Base-by-base conservation (phyloP, 2,888 invertebrate species). In the Acanthoscelides obtectus region DNA sequence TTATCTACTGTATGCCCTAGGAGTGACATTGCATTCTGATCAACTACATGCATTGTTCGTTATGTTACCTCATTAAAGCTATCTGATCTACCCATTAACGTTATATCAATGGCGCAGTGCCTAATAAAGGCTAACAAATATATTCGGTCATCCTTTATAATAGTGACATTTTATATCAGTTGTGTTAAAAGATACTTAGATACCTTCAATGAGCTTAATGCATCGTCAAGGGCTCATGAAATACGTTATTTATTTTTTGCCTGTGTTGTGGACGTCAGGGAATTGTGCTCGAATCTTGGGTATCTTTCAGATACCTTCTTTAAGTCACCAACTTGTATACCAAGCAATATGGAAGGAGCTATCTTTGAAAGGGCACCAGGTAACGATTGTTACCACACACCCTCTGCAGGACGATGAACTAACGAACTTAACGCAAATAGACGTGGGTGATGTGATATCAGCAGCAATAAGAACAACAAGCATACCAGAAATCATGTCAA, bases 251-350 rank as follows among this genome's bases (percentile, higher is more conserved):
- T 17, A 45, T 1, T 45, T 45, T 12, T 45, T 45, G 17, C 45
- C 45, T 45, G 45, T 17, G 8, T 45, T 45, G 17, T 45, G 45
- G 3, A 6, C 17, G 17, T 12, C 45, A 12, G 45, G 6, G 45
- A 66, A 64, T 20, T 17, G 70, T 66, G 85, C 86, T 0, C 81
- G 82, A 75, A 88, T 88, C 69, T 78, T 88, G 67, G 85, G 82
- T 0, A 78, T 87, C 0, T 81, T 86, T 64, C 81, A 86, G 20
- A 81, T 84, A 2, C 85, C 88, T 1, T 86, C 86, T 1, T 83
- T 84, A 71, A 88, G 88, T 76, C 88, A 88, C 74, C 88, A 88
- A 79, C 79, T 86, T 0, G 84, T 86, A 1, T 87, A 83, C 79
- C 84, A 84, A 69, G 83, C 85, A 8, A 79, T 89, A 22, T 85